Conservation (phyloP, 2,797 vertebrate species). For the Typhlichthys eigenmanni region DNA sequence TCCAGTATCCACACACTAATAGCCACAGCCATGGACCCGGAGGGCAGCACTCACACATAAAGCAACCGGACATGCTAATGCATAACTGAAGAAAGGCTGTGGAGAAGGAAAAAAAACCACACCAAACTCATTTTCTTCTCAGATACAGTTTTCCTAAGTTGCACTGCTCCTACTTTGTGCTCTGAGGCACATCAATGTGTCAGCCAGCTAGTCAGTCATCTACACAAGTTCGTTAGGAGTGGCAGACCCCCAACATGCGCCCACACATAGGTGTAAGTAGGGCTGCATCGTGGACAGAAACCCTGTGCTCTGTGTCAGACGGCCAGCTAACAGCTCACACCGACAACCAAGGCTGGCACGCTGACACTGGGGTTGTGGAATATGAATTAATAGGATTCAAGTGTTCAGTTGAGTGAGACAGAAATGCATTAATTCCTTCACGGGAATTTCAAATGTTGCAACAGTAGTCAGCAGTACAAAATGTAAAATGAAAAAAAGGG, state of each 20-base stretch:
- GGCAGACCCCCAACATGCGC: constrained; percentile 31
- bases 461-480: constrained; percentile 5
- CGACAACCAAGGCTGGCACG: constrained; percentile 50
- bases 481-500: not conserved
- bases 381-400: constrained; percentile 12
- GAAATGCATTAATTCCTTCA: no score
- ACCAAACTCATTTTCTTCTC: not conserved
- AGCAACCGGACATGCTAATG: not conserved
- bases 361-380: constrained; percentile 41
- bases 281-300: not conserved
- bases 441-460: no score
- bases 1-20: not conserved
- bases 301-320: constrained; percentile 46
- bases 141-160: not conserved
- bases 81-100: not conserved
- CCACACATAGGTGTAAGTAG: not conserved
- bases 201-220: constrained; percentile 40
- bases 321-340: constrained; percentile 53
- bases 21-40: not conserved
- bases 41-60: not conserved
- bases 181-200: constrained; percentile 41
- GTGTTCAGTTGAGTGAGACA: not conserved
- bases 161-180: constrained; percentile 28
- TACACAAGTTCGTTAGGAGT: constrained; percentile 34
- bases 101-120: not conserved